Conservation (phyloP, 1,140 invertebrate species). For the Pentalonia nigronervosa region DNA sequence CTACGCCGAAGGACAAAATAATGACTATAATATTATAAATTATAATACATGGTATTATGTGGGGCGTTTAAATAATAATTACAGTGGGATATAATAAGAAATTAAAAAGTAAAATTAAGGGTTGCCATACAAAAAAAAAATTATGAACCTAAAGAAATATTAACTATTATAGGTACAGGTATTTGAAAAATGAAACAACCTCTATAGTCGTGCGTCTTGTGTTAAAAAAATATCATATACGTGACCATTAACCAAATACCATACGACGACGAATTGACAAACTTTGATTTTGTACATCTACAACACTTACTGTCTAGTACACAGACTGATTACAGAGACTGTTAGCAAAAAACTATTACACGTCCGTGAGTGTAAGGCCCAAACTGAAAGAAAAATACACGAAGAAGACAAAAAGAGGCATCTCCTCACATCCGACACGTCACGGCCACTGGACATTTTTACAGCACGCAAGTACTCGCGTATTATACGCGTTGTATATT, state of each 20-base stretch:
- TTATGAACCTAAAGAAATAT: neutral
- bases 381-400: neutral
- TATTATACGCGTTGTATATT: neutral
- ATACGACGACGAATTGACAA: neutral
- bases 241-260: neutral
- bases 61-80: neutral
- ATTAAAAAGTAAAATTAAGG: constrained; percentile 2
- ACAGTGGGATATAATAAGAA: neutral
- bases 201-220: neutral
- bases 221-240: neutral
- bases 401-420: neutral
- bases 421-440: neutral
- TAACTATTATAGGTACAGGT: neutral
- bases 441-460: neutral
- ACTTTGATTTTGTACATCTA: too few relatives aligned
- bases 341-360: neutral
- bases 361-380: neutral
- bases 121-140: neutral
- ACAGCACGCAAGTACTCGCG: neutral
- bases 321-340: neutral
- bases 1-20: neutral
- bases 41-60: neutral
- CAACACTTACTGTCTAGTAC: neutral
- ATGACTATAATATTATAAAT: neutral
- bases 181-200: neutral